Conservation (phyloP, 2,113 vertebrate genomes). For the Crotalus viridis region DNA sequence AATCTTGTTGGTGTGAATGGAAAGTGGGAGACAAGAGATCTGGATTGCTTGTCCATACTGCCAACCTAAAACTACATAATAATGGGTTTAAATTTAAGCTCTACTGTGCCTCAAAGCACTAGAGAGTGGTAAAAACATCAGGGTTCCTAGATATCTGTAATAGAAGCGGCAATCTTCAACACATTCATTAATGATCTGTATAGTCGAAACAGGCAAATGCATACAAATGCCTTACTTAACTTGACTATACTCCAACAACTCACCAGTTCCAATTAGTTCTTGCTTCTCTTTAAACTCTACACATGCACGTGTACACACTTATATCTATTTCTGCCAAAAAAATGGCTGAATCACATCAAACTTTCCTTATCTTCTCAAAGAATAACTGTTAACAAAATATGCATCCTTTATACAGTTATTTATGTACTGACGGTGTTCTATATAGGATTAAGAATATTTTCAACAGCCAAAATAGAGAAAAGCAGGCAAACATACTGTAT, state of each 20-base stretch:
- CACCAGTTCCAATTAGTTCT: slow-evolving; percentile 4
- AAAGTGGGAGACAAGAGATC: not conserved
- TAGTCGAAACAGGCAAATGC: slow-evolving; percentile 21
- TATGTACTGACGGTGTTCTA: not conserved
- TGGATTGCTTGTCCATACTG: not conserved
- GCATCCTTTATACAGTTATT: not conserved
- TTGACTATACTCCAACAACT: slow-evolving; percentile 21
- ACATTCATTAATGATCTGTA: slow-evolving; percentile 33
- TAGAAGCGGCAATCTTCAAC: not conserved
- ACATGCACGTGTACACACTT: too few species aligned
- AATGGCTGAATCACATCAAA: not conserved
- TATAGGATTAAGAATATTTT: not conserved
- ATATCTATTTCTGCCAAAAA: not conserved
- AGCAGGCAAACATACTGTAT: not conserved
- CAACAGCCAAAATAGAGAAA: not conserved
- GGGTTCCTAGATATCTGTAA: slow-evolving; percentile 12
- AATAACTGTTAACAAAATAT: not conserved
- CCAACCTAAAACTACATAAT: not conserved
- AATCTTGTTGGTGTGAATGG: not conserved
- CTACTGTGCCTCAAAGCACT: slow-evolving; percentile 6
- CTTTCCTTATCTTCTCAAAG: not conserved
- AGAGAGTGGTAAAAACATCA: slow-evolving; percentile 10
- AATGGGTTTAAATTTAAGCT: slow-evolving; percentile 17
- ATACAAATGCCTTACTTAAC: slow-evolving; percentile 30
- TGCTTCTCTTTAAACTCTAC: not conserved